Conservation (phyloP, 2,888 invertebrate genomes). For the Ochropacha duplaris region DNA sequence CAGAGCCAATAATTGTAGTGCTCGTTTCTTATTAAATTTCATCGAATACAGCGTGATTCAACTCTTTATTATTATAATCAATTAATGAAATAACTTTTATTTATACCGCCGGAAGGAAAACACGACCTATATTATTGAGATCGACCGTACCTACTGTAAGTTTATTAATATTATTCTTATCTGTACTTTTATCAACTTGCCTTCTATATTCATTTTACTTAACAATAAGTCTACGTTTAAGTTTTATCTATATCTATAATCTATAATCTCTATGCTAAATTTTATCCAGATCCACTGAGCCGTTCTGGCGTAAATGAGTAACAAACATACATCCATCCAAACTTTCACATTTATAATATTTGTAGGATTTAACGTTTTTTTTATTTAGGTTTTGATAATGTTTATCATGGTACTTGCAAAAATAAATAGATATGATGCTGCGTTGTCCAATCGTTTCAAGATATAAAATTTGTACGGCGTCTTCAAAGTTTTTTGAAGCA, state of each 20-base stretch:
- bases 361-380: no score
- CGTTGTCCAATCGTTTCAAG: not conserved
- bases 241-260: no score
- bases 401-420: not conserved
- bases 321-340: no score
- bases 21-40: not conserved
- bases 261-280: no score
- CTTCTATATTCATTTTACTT: no score
- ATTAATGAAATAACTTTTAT: not conserved
- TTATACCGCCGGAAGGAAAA: slow-evolving; percentile 2
- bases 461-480: no score
- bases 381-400: no score
- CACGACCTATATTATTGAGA: not conserved
- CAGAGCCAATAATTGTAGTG: not conserved
- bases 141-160: not conserved
- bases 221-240: no score
- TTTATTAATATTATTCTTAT: not conserved
- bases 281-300: no score
- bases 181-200: not conserved
- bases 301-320: no score
- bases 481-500: no score
- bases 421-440: not conserved
- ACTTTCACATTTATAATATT: no score
- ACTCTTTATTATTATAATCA: not conserved
- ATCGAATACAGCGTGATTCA: not conserved